phyloP scores from a whole-genome alignment of 2,888 invertebrate species.

The Campoplex nolae region DNA sequence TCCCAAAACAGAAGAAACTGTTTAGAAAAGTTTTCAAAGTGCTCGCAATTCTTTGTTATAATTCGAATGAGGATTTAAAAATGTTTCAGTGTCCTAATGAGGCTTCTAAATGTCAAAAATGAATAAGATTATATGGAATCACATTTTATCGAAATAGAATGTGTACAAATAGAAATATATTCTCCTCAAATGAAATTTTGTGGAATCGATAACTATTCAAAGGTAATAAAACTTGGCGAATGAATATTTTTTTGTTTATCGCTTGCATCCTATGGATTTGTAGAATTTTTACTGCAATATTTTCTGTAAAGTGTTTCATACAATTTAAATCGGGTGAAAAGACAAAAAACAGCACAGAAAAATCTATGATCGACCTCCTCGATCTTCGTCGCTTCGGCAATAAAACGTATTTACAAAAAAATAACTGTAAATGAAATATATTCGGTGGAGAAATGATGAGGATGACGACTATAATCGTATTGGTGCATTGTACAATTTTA shows the following conservation, averaged over 20 bases:
- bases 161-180: too few species aligned
- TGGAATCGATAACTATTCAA: too few species aligned
- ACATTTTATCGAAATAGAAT: too few species aligned
- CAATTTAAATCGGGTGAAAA: background rate
- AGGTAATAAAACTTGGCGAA: background rate
- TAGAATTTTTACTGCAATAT: background rate
- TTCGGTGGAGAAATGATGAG: background rate
- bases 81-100: background rate
- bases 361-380: background rate
- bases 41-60: background rate
- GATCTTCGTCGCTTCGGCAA: too few species aligned
- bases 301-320: background rate
- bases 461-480: conserved; percentile 40
- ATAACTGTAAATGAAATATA: background rate
- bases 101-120: background rate
- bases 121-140: too few species aligned
- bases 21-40: background rate
- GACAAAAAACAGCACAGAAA: background rate
- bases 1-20: background rate
- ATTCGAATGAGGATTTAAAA: background rate
- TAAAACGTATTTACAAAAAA: background rate
- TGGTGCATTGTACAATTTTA: conserved; percentile 79
- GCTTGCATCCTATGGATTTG: background rate
- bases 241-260: background rate
- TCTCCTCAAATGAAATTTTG: too few species aligned